Evolutionary conservation across 2,797 vertebrate species (phyloP).

Genomic region (Pseudopleuronectes americanus): DNA sequence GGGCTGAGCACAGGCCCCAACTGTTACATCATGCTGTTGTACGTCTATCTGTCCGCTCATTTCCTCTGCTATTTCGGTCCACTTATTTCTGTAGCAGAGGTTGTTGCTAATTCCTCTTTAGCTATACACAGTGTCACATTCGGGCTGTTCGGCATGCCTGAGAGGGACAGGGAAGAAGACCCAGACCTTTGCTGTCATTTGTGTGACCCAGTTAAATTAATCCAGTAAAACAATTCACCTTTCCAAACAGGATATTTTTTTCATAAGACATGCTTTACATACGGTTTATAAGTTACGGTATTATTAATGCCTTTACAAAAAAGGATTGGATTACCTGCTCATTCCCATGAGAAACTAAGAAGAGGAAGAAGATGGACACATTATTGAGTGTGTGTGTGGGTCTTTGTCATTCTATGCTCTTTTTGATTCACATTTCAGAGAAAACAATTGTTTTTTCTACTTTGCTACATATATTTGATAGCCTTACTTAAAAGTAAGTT

Average conservation of each 20-base stretch:
- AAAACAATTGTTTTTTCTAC: too few relatives aligned
- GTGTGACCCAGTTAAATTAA: not conserved
- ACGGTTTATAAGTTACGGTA: not conserved
- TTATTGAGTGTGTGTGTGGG: too few relatives aligned
- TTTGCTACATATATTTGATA: too few relatives aligned
- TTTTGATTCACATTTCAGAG: too few relatives aligned
- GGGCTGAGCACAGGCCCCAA: slow-evolving; percentile 13
- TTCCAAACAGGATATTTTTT: not conserved
- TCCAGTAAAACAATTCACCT: not conserved
- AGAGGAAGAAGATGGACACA: too few relatives aligned
- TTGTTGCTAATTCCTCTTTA: slow-evolving; percentile 72
- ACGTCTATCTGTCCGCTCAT: slow-evolving; percentile 48
- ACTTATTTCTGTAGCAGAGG: slow-evolving; percentile 70
- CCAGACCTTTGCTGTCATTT: slow-evolving; percentile 31
- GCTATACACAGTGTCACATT: slow-evolving; percentile 70
- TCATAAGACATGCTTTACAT: not conserved
- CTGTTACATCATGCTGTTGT: slow-evolving; percentile 57
- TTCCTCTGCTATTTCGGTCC: slow-evolving; percentile 71
- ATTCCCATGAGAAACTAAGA: too few relatives aligned
- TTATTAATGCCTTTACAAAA: not conserved
- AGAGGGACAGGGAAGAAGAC: slow-evolving; percentile 11
- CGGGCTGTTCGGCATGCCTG: slow-evolving; percentile 18
- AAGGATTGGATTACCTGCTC: too few relatives aligned
- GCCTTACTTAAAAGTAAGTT: too few relatives aligned
- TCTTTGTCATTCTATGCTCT: too few relatives aligned